phyloP scores from a whole-genome alignment of 2,888 invertebrate genomes.

The Ceriagrion tenellum region DNA sequence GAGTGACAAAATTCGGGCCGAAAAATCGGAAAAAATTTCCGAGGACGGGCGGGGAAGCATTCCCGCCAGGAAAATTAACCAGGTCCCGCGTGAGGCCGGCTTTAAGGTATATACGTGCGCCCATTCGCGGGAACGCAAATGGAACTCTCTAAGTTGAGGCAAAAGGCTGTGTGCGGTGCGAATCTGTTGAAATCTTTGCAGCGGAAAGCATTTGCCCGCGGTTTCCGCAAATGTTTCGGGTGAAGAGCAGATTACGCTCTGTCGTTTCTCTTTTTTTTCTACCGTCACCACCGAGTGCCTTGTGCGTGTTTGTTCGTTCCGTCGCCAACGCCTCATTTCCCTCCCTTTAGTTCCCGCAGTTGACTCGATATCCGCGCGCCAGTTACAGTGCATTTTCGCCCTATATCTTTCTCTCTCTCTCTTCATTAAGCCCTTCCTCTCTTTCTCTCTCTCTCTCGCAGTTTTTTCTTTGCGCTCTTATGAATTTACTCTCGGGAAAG shows the following conservation, averaged over 20 bases:
- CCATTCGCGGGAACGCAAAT: too few relatives aligned
- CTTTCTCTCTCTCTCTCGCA: background rate
- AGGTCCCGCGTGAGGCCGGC: too few relatives aligned
- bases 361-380: background rate
- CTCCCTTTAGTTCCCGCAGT: background rate
- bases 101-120: too few relatives aligned
- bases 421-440: background rate
- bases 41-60: too few relatives aligned
- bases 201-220: background rate
- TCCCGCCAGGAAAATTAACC: too few relatives aligned
- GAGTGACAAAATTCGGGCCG: too few relatives aligned
- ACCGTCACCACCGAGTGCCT: too few relatives aligned
- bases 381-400: background rate
- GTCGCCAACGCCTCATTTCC: background rate
- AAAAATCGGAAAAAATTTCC: too few relatives aligned
- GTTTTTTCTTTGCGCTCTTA: background rate
- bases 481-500: background rate
- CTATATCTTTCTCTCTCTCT: background rate
- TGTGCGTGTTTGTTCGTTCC: background rate
- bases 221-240: constrained; percentile 20
- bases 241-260: background rate
- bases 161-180: background rate
- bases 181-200: background rate
- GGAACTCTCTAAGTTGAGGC: background rate
- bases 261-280: background rate